phyloP scores from a whole-genome alignment of 2,888 invertebrate genomes.

The Chrysotoxum bicinctum region DNA sequence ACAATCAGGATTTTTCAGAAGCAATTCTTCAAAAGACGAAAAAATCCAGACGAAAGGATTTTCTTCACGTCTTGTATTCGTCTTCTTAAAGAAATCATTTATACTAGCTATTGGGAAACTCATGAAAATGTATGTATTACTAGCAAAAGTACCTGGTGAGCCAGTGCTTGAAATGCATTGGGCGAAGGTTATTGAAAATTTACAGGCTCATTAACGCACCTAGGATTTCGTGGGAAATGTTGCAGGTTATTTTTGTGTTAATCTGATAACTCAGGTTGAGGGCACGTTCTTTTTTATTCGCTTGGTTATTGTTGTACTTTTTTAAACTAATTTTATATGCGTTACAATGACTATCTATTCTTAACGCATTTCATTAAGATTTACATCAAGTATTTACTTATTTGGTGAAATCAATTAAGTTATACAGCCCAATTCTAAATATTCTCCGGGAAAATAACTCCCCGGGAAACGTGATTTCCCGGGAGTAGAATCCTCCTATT shows the following conservation, averaged over 20 bases:
- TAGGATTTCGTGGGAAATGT: slow-evolving; percentile 53
- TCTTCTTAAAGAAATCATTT: slow-evolving; percentile 33
- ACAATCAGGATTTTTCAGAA: slow-evolving; percentile 57
- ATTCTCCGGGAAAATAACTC: too few species aligned
- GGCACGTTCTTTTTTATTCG: slow-evolving; percentile 50
- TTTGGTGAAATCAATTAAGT: too few species aligned
- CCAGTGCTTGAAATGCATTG: slow-evolving; percentile 8
- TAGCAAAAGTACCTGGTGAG: slow-evolving; percentile 44
- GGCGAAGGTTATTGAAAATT: slow-evolving; percentile 28
- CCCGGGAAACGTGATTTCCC: too few species aligned
- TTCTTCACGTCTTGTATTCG: slow-evolving; percentile 20
- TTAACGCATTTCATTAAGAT: too few species aligned
- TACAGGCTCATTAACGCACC: slow-evolving; percentile 51
- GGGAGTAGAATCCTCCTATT: too few species aligned
- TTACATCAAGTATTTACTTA: too few species aligned
- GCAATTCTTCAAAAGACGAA: slow-evolving; percentile 24
- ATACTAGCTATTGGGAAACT: slow-evolving; percentile 29
- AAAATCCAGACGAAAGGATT: slow-evolving; percentile 45
- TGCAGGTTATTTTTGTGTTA: background rate
- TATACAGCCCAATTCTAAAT: too few species aligned
- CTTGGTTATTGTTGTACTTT: background rate
- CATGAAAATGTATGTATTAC: slow-evolving; percentile 23
- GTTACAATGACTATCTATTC: too few species aligned
- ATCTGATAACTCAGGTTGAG: slow-evolving; percentile 37
- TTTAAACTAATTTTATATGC: background rate